phyloP scores from a whole-genome alignment of 2,797 vertebrate species.

The Onychomys leucogaster region DNA sequence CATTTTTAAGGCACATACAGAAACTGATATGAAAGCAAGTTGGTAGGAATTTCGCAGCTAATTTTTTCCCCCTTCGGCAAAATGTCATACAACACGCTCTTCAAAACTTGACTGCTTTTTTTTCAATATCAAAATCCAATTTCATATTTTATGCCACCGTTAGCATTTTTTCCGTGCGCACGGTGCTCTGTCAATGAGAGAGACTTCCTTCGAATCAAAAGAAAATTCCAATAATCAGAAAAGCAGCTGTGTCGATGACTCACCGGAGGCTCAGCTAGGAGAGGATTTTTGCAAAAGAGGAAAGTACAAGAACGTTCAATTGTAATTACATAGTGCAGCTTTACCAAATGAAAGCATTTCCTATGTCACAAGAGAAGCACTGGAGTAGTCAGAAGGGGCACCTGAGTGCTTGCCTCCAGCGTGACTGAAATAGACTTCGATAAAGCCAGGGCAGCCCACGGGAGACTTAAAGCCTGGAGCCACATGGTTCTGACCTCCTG shows the following conservation, averaged over 20 bases:
- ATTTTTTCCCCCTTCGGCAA: slow-evolving; percentile 17
- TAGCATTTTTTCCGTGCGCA: slow-evolving; percentile 59
- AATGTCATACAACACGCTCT: slow-evolving; percentile 31
- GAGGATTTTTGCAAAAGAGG: slow-evolving; percentile 69
- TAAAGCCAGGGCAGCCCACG: not conserved
- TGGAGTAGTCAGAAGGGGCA: slow-evolving; percentile 56
- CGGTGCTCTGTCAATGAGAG: slow-evolving; percentile 64
- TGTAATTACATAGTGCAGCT: slow-evolving; percentile 78
- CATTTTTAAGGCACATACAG: not conserved
- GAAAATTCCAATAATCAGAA: slow-evolving; percentile 78
- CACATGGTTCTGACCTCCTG: not conserved
- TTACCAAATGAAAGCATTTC: slow-evolving; percentile 58
- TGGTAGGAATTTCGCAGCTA: slow-evolving; percentile 3
- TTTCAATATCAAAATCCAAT: slow-evolving; percentile 67
- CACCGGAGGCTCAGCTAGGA: slow-evolving; percentile 70
- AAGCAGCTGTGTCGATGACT: slow-evolving; percentile 82
- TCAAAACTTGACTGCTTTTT: slow-evolving; percentile 32
- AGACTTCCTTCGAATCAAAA: slow-evolving; percentile 70
- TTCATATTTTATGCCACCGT: slow-evolving; percentile 71
- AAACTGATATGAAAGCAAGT: not conserved
- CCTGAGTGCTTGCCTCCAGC: slow-evolving; percentile 24
- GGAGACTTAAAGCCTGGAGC: not conserved
- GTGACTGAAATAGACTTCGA: slow-evolving; percentile 26
- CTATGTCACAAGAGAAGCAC: slow-evolving; percentile 46
- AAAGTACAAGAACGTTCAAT: slow-evolving; percentile 79